Base-by-base conservation (phyloP, 2,797 vertebrate species). In the Phalanger gymnotis region DNA sequence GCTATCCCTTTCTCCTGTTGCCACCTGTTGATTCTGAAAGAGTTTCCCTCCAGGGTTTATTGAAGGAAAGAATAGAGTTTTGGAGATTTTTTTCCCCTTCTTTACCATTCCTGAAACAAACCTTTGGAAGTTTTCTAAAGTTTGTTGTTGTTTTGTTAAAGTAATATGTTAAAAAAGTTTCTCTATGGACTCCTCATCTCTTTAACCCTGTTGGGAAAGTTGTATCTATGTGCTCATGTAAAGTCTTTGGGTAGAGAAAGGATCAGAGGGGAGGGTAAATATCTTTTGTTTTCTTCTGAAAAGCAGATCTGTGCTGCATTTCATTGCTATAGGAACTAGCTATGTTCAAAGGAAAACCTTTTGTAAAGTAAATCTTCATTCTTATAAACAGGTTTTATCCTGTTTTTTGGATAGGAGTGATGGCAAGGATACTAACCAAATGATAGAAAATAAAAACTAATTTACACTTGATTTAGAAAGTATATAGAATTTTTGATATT, bases 321-420 rank as follows among this genome's bases (percentile, higher is more conserved):
- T 47, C n/a, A 40, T 40, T n/a, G 5, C 5, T 73, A 22, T 19
- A 73, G 2, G n/a, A 22, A 40, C 16, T 22, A 40, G 6, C 66
- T 22, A 0, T 40, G 19, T 73, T 73, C 9, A 40, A 73, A 73
- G n/a, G n/a, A 40, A 57, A 92, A 47, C 40, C 22, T 92, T 91
- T 92, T 96, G 73, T 94, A 95, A 92, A 95, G 73, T n/a, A 95
- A 95, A 40, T 53, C 54, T 94, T 95, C 34, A 10, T 92, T n/a
- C 56, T 90, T 1, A 40, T n/a, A n/a, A 66, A 90, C 90, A 95
- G 52, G 93, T 54, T 92, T 95, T 55, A 4, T 55, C 2, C 56
- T 10, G 27, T 57, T 57, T 57, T 93, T 92, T 61, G 53, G 31
- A 96, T 90, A 7, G 94, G 16, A 92, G 25, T 22, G 57, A 25